These are phyloP conservation scores for Falco peregrinus DNA, from an alignment of 2,797 vertebrate genomes.

Conservation along the genomic window DNA sequence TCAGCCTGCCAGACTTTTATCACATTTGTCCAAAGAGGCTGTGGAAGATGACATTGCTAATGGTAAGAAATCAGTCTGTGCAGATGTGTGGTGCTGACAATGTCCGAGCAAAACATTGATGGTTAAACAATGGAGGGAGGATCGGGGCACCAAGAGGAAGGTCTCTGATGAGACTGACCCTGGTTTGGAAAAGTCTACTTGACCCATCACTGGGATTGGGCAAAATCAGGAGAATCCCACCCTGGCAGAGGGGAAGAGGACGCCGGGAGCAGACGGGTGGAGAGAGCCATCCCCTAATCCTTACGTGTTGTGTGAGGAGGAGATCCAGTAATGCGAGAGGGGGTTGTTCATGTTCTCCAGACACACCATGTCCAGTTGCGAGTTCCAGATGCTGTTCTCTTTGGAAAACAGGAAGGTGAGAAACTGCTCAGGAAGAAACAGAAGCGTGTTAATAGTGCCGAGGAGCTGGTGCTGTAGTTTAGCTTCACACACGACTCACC, in stretches of 20 bases:
- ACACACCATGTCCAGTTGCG: conserved; percentile 85
- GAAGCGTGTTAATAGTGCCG: neutral
- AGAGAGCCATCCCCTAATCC: conserved; percentile 18
- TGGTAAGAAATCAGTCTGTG: neutral
- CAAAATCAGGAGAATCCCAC: neutral
- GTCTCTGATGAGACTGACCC: neutral
- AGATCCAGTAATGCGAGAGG: conserved; percentile 99
- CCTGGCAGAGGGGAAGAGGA: neutral
- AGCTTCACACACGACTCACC: neutral
- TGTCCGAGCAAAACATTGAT: neutral
- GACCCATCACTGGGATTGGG: neutral
- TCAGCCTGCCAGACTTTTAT: neutral
- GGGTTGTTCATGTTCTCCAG: conserved; percentile 96
- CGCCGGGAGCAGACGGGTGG: neutral
- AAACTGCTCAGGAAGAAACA: conserved; percentile 80
- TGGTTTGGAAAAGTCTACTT: neutral
- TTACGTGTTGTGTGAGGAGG: conserved; percentile 99
- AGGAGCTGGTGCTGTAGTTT: neutral
- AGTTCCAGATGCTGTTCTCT: conserved; percentile 96
- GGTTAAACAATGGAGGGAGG: neutral
- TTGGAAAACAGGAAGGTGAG: conserved; percentile 98
- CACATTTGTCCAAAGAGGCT: neutral
- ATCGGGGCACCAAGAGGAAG: neutral
- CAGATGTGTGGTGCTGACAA: neutral
- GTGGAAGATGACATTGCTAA: neutral